These are phyloP conservation scores for Panthera uncia DNA, from an alignment of 2,113 vertebrate genomes.

Conservation along the genomic window DNA sequence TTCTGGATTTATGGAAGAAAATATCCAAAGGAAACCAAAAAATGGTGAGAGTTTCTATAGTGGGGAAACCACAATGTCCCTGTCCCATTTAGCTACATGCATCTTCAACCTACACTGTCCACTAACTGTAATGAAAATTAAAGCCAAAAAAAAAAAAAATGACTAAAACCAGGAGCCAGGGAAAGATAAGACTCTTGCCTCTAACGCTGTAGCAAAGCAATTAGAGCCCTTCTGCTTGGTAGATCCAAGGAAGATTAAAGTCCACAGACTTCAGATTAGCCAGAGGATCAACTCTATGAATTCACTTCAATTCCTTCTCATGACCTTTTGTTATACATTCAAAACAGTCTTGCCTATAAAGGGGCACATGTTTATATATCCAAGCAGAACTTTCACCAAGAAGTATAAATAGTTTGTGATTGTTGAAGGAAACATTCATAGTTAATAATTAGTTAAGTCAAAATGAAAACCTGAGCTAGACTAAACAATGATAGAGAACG, in stretches of 20 bases:
- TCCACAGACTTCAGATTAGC: background rate
- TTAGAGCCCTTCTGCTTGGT: background rate
- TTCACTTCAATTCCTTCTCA: background rate
- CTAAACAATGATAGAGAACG: background rate
- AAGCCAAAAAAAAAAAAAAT: background rate
- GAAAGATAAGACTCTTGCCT: background rate
- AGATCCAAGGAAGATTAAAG: background rate
- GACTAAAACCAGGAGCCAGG: background rate
- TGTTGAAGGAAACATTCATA: slow-evolving; percentile 24
- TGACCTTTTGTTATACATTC: background rate
- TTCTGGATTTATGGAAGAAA: background rate
- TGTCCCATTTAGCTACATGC: background rate
- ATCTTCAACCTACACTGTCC: background rate
- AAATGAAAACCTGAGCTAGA: slow-evolving; percentile 34
- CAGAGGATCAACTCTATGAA: background rate
- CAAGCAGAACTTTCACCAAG: slow-evolving; percentile 14
- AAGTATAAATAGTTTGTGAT: slow-evolving; percentile 25
- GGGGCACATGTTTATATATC: background rate
- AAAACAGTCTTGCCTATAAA: background rate
- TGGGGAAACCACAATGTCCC: rapidly evolving
- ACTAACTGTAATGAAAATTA: background rate
- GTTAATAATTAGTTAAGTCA: slow-evolving; percentile 53
- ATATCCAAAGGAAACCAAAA: background rate
- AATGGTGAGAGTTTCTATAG: rapidly evolving
- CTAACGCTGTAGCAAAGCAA: background rate